phyloP scores from a whole-genome alignment of 2,888 invertebrate species.

The Zelleria hepariella region DNA sequence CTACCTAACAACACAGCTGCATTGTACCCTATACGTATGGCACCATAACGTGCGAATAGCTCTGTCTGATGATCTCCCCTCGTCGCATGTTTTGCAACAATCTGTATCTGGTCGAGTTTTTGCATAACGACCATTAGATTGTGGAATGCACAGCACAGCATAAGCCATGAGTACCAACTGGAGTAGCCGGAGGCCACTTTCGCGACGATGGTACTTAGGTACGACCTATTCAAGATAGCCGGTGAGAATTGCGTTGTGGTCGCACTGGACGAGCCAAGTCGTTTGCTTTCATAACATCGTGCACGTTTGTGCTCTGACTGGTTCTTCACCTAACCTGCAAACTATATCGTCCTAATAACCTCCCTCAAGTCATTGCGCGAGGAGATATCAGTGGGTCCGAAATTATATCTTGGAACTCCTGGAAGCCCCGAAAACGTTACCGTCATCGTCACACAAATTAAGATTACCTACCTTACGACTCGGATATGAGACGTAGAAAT shows the following conservation, averaged over 20 bases:
- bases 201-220: conserved; percentile 28
- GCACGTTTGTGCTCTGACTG: neutral
- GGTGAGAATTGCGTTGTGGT: neutral
- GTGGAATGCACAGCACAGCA: conserved; percentile 35
- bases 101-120: conserved; percentile 32
- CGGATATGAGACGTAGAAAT: no score
- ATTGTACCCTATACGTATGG: neutral
- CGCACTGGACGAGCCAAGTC: neutral
- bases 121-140: conserved; percentile 46
- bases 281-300: neutral
- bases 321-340: neutral
- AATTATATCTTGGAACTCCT: no score
- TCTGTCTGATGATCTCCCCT: neutral
- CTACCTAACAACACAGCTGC: neutral
- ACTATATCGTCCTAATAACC: neutral
- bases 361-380: neutral
- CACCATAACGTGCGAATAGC: neutral
- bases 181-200: conserved; percentile 35
- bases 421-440: no score
- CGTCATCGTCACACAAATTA: no score
- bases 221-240: neutral
- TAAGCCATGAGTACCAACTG: no score
- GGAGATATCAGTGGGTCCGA: neutral
- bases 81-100: conserved; percentile 15
- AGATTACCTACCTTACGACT: no score